These are phyloP conservation scores for Sinella curviseta DNA, from an alignment of 1,140 invertebrate genomes.

Conservation along the genomic window DNA sequence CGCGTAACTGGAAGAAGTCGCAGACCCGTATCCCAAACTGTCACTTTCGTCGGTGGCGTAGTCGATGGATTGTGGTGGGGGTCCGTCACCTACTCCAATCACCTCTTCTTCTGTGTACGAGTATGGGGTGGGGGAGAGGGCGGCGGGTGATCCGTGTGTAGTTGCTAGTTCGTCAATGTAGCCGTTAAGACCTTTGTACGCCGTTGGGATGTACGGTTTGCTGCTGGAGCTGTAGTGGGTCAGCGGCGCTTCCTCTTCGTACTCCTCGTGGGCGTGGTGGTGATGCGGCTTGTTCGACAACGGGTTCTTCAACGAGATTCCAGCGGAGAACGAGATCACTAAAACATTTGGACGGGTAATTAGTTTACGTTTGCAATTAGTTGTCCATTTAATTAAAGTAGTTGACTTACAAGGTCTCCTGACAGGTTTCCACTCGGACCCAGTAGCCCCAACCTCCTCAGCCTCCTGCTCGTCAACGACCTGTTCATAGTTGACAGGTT, in stretches of 20 bases:
- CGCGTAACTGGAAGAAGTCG: neutral
- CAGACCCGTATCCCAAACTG: neutral
- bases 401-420: constrained; percentile 8
- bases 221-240: constrained; percentile 34
- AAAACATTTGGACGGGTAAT: neutral
- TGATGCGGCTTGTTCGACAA: neutral
- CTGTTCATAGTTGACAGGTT: neutral
- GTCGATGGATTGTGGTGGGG: neutral
- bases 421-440: neutral
- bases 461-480: constrained; percentile 5
- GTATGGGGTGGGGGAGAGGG: neutral
- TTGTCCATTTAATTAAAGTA: too few relatives aligned
- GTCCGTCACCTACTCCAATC: neutral
- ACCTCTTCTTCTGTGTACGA: neutral
- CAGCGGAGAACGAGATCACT: constrained; percentile 1
- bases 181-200: neutral
- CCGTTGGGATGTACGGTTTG: constrained; percentile 35
- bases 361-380: neutral
- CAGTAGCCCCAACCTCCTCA: too few relatives aligned
- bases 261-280: neutral
- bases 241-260: neutral
- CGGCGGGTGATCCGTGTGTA: too few relatives aligned
- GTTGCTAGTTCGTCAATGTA: constrained; percentile 2
- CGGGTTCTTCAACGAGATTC: neutral
- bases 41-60: neutral